phyloP scores from a whole-genome alignment of 92 coral and sea anemone species.

The Phymanthus crucifer region DNA sequence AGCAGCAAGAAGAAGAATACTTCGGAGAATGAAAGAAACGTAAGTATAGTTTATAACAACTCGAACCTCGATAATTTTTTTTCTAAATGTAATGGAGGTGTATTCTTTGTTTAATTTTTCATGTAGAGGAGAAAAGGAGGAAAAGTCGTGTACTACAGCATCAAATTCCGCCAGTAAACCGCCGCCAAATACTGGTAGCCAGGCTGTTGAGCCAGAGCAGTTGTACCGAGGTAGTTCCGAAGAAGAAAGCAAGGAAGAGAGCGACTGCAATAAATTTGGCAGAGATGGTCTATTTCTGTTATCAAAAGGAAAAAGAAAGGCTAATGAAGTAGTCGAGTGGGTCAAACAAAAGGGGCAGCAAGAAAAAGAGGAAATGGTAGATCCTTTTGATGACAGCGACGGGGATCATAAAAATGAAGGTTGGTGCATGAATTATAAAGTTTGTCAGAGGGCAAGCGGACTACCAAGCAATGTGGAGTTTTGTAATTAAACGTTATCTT shows the following conservation, averaged over 20 bases:
- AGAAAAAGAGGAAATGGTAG: not conserved
- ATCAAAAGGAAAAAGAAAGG: slow-evolving; percentile 3
- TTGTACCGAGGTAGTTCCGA: slow-evolving; percentile 9
- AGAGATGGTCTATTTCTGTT: slow-evolving; percentile 2
- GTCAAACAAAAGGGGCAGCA: slow-evolving; percentile 2
- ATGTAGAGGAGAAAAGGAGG: slow-evolving; percentile 1
- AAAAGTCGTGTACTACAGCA: not conserved
- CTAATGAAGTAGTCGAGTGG: slow-evolving; percentile 5
- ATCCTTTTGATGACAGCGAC: slow-evolving; percentile 7
- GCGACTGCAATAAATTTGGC: slow-evolving; percentile 9
- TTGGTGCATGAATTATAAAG: not conserved
- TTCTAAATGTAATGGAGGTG: slow-evolving; percentile 8
- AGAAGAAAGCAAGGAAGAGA: slow-evolving; percentile 9
- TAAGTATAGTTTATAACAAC: not conserved
- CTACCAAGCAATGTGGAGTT: slow-evolving; percentile 3
- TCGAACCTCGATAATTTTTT: not conserved
- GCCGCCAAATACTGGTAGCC: slow-evolving; percentile 4
- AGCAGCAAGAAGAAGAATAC: not conserved
- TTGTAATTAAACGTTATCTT: not conserved
- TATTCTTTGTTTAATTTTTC: not conserved
- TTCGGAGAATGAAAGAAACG: not conserved
- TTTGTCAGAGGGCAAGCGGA: not conserved
- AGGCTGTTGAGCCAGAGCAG: slow-evolving; percentile 4
- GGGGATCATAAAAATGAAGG: slow-evolving; percentile 4
- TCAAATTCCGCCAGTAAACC: slow-evolving; percentile 2